phyloP scores from a whole-genome alignment of 2,113 vertebrate genomes.

The Agelaius tricolor region DNA sequence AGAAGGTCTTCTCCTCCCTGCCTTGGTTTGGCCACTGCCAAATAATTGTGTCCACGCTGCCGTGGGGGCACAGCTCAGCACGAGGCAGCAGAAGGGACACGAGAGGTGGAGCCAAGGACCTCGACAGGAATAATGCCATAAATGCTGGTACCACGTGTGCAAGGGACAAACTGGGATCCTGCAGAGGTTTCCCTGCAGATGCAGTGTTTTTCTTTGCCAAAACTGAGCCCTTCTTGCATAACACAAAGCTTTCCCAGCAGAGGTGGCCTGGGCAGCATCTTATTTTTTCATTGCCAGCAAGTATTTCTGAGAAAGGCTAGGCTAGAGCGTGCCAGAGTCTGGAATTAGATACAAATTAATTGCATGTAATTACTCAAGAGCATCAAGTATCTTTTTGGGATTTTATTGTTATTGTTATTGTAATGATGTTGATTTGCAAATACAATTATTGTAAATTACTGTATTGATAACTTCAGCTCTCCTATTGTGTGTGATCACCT shows the following conservation, averaged over 20 bases:
- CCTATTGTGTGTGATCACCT: neutral
- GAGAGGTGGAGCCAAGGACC: neutral
- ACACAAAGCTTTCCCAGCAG: slow-evolving; percentile 40
- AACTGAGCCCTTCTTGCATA: slow-evolving; percentile 13
- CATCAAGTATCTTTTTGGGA: slow-evolving; percentile 45
- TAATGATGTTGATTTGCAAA: slow-evolving; percentile 50
- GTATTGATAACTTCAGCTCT: slow-evolving; percentile 43
- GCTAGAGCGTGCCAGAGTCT: slow-evolving; percentile 40
- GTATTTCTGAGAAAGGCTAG: slow-evolving; percentile 56
- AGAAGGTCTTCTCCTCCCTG: neutral
- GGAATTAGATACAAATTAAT: slow-evolving; percentile 65
- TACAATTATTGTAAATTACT: slow-evolving; percentile 52
- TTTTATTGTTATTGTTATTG: slow-evolving; percentile 43
- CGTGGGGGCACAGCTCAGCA: neutral
- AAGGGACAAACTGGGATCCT: neutral
- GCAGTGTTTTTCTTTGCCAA: slow-evolving; percentile 15
- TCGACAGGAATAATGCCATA: neutral
- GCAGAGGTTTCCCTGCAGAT: neutral
- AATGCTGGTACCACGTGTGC: neutral
- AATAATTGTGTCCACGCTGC: neutral
- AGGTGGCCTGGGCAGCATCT: slow-evolving; percentile 27
- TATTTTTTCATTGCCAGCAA: slow-evolving; percentile 54
- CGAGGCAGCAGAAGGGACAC: neutral
- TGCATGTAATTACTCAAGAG: slow-evolving; percentile 63
- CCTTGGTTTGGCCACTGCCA: neutral